Percentiles rank a stretch among this genome's conserved stretches.
Evolutionary conservation across 2,113 vertebrate genomes (phyloP).

Genomic region (Turnix velox): DNA sequence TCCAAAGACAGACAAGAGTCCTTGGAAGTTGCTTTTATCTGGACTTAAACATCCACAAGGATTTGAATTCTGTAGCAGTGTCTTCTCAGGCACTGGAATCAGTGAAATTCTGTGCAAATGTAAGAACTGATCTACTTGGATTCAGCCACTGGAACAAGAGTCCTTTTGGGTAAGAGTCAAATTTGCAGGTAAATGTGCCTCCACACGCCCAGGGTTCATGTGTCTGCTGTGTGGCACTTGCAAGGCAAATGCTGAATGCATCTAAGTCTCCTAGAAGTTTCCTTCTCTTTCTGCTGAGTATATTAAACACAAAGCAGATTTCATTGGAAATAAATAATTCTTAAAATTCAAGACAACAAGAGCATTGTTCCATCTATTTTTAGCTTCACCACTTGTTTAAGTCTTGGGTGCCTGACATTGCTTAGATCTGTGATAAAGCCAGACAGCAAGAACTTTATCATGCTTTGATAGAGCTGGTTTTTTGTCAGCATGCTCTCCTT

Average conservation of each 20-base stretch:
- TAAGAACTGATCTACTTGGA: not conserved
- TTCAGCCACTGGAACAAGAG: not conserved
- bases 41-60: not conserved
- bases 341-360: constrained; percentile 27
- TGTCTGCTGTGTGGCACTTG: not conserved
- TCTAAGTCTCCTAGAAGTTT: not conserved
- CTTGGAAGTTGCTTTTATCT: not conserved
- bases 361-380: constrained; percentile 33
- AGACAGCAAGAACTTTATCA: not conserved
- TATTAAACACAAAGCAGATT: constrained; percentile 16
- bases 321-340: constrained; percentile 35
- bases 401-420: not conserved
- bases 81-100: not conserved
- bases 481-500: constrained; percentile 30
- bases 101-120: not conserved
- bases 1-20: not conserved
- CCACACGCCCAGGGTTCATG: not conserved
- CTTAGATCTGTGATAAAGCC: constrained; percentile 46
- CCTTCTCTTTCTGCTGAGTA: not conserved
- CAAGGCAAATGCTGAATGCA: not conserved
- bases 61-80: not conserved
- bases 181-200: not conserved
- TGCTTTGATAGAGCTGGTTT: constrained; percentile 27
- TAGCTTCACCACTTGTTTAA: constrained; percentile 33
- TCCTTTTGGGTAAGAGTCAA: not conserved